Base-by-base conservation (phyloP, 1,140 invertebrate species). In the Metaphire vulgaris region DNA sequence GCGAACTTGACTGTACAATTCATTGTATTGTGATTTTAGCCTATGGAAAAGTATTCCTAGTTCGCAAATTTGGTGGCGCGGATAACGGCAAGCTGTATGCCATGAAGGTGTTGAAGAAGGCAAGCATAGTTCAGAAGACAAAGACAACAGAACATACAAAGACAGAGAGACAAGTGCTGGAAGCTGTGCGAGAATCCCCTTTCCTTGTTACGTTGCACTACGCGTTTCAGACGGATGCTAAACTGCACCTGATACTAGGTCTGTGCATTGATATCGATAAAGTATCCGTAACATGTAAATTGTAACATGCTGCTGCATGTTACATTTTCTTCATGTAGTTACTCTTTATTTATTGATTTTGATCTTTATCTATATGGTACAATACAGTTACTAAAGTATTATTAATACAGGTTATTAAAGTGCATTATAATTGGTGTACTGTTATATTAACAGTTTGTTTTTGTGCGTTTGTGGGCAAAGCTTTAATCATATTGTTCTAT, bases 71-170 rank as follows among this genome's bases (percentile, higher is more conserved):
- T 67, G 79, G 79, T 21, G 86, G 89, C 90, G 90, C 91, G 78
- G 96, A 99, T 89, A 89, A 91, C 64, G 94, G 95, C n/a, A 97
- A 94, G 33, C 87, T 99, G 21, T 99, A 99, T 87, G 97, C 97
- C 16, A 99, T 99, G 97, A 99, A 99, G 89, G 95, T 97, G 69
- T 88, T 99, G 56, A 97, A 95, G 87, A 99, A 99, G 88, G 97
- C 97, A 33, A 97, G 96, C 33, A 85, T 86, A 68, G 83, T 86
- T 33, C 83, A 84, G 80, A 86, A 86, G 77, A 82, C 82, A 32
- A 85, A 87, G 77, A 86, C 84, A 16, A 86, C 86, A 68, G 85
- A 86, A 80, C 85, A 86, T 79, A 85, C 84, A 56, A 84, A 82
- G 89, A 90, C 97, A 90, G 97, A 99, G 85, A 88, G 97, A 81